Evolutionary conservation across 2,797 vertebrate species (phyloP).

Genomic region (Loris lydekkerianus): DNA sequence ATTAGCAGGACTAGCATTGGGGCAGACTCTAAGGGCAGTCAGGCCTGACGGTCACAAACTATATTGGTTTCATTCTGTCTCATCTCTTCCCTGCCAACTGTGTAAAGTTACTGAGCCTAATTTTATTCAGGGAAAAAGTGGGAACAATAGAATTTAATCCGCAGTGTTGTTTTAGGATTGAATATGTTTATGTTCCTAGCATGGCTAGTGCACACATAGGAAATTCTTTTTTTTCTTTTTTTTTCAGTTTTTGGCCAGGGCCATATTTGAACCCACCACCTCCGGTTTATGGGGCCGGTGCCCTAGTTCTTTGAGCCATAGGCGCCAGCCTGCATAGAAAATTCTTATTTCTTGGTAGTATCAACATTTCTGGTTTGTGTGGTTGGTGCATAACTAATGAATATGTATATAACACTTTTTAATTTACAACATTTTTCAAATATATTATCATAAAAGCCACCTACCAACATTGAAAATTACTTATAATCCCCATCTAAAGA

Average conservation of each 20-base stretch:
- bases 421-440: neutral
- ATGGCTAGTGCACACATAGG: neutral
- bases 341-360: neutral
- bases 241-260: no score
- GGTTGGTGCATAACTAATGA: constrained; percentile 1
- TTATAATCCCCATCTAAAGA: neutral
- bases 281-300: no score
- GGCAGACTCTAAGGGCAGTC: neutral
- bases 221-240: neutral
- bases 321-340: neutral
- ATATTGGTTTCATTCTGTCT: neutral
- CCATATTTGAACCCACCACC: no score
- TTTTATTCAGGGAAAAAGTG: neutral
- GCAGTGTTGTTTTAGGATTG: neutral
- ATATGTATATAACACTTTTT: neutral
- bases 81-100: neutral
- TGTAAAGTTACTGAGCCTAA: neutral
- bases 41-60: neutral
- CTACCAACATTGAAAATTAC: neutral
- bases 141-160: neutral
- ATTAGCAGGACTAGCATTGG: neutral
- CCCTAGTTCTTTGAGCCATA: no score
- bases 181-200: neutral
- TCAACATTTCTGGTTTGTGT: constrained; percentile 39
- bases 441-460: neutral